Conservation (phyloP, 1,140 invertebrate species). For the Sitobion miscanthi region DNA sequence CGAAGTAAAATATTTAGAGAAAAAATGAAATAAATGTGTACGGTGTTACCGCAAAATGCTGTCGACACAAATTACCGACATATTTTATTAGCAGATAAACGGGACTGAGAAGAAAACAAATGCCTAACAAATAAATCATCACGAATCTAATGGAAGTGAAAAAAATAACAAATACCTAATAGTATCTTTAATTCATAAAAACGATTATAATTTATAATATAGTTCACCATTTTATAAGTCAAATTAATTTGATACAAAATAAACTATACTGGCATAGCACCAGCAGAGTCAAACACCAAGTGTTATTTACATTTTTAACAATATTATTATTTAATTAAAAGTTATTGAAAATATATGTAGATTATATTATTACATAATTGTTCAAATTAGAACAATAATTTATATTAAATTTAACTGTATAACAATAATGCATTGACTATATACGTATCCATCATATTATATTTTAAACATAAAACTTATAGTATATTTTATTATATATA, state of each 20-base stretch:
- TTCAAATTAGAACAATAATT: too few relatives aligned
- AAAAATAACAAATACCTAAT: constrained; percentile 6
- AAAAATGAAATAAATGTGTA: constrained; percentile 46
- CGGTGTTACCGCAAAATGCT: not conserved
- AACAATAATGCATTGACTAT: too few relatives aligned
- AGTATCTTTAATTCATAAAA: constrained; percentile 24
- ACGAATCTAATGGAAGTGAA: not conserved
- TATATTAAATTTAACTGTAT: too few relatives aligned
- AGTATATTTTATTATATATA: too few relatives aligned
- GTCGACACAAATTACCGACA: constrained; percentile 39
- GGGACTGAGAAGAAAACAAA: not conserved
- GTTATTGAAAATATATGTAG: not conserved
- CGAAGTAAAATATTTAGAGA: not conserved
- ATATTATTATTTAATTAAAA: not conserved
- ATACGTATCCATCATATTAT: too few relatives aligned
- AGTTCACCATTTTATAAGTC: not conserved
- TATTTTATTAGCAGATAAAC: constrained; percentile 16
- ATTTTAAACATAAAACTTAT: too few relatives aligned
- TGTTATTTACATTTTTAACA: not conserved
- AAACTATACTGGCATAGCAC: not conserved
- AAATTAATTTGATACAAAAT: not conserved
- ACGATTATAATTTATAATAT: constrained; percentile 31
- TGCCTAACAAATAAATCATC: constrained; percentile 30
- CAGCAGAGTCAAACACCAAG: not conserved
- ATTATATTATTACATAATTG: not conserved